Base-by-base conservation (phyloP, 1,140 invertebrate species). In the Ceratina australensis region DNA sequence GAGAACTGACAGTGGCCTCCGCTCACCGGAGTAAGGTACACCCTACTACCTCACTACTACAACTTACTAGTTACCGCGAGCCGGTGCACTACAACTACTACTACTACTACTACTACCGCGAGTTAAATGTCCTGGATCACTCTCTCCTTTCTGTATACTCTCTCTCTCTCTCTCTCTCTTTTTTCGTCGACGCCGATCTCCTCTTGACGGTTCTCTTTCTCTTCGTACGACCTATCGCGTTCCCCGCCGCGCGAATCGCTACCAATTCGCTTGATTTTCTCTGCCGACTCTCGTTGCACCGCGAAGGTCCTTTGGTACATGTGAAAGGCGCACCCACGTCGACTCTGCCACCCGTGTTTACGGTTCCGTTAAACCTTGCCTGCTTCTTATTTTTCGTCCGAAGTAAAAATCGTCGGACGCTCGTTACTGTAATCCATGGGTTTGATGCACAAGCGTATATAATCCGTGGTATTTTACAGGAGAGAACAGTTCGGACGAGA, bases 1-100 rank as follows among this genome's bases (percentile, higher is more conserved):
- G 78, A 87, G 87, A 89, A 90, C 89, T 90, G 89, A 90, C 87
- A 89, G 83, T 83, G 80, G 86, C 86, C 88, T 90, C 87, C 88
- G 87, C 87, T 88, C 87, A 87, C 89, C 84, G 79, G 82, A 87
- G 88, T 86, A 89, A 90, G 86, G 84, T 89, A 88, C 86, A 90
- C 87, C 87, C 85, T 88, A 88, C 87, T 89, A 86, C 86, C 75
- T 68, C 84, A 79, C 83, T 68, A 86, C 84, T 83, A 83, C 86
- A 78, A 83, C 80, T 80, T 86, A 85, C 33, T 42, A 42, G 33
- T 10, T 10, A 10, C 33, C 10, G 33, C 33, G 5, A 42, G 33
- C 33, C 82, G 87, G 80, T 87, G 72, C 84, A 57, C 18, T 42
- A 42, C 33, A 5, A 22, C 72, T 78, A 80, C 77, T 81, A 88